Percentiles rank a stretch among this genome's conserved stretches.
Evolutionary conservation across 2,113 vertebrate genomes (phyloP).

Genomic region (Hippopotamus amphibius): DNA sequence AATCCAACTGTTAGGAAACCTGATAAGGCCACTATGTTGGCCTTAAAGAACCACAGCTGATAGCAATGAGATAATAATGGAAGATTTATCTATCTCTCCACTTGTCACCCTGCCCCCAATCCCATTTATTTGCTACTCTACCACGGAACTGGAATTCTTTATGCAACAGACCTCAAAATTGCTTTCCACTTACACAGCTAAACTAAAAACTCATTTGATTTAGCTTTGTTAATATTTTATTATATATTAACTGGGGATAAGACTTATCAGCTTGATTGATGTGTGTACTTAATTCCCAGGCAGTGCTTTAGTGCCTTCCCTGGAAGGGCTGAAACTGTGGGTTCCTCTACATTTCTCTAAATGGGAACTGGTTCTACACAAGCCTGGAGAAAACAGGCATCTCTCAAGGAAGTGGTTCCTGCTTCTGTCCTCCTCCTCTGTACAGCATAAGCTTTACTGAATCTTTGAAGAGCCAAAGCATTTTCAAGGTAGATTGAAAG

Average conservation of each 20-base stretch:
- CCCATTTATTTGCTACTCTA: conserved; percentile 65
- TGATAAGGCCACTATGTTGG: conserved; percentile 27
- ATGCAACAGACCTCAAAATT: conserved; percentile 77
- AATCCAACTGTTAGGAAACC: conserved; percentile 48
- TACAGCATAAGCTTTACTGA: background rate
- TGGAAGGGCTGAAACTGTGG: conserved; percentile 39
- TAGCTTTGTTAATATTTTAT: conserved; percentile 77
- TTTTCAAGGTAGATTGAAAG: background rate
- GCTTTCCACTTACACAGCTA: conserved; percentile 73
- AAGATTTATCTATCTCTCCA: conserved; percentile 36
- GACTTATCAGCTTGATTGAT: conserved; percentile 68
- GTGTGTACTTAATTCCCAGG: conserved; percentile 65
- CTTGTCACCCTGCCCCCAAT: background rate
- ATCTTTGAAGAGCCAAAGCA: background rate
- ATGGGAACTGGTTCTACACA: background rate
- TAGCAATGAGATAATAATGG: background rate
- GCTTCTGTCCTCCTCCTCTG: background rate
- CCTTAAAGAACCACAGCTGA: conserved; percentile 51
- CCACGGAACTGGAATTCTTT: conserved; percentile 65
- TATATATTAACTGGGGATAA: conserved; percentile 66
- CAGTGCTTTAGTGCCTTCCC: conserved; percentile 68
- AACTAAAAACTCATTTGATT: conserved; percentile 74
- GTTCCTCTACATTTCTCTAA: conserved; percentile 56
- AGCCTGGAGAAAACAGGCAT: background rate
- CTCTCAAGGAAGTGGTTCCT: conserved; percentile 18